phyloP scores from a whole-genome alignment of 1,140 invertebrate species.

The Phymastichus coffea region DNA sequence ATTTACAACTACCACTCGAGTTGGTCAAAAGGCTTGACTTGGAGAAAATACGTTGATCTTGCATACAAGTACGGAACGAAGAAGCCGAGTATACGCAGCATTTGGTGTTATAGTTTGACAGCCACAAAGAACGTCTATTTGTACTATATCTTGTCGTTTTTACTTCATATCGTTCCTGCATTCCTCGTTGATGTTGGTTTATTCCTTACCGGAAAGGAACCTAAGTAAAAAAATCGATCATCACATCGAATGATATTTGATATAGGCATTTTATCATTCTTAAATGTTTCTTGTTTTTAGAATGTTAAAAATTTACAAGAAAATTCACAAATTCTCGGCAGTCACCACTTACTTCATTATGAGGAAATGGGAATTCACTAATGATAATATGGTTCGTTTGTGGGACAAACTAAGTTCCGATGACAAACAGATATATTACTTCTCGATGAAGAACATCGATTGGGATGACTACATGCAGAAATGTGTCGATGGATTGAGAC shows the following conservation, averaged over 20 bases:
- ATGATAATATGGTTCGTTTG: constrained; percentile 56
- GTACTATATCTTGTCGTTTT: constrained; percentile 54
- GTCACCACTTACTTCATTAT: constrained; percentile 63
- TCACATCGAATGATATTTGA: neutral
- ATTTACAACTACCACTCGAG: constrained; percentile 56
- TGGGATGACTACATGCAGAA: constrained; percentile 57
- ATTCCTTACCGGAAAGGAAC: constrained; percentile 57
- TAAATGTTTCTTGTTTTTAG: constrained; percentile 40
- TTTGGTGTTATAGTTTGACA: constrained; percentile 60
- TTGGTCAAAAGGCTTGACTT: constrained; percentile 51
- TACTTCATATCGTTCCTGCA: constrained; percentile 64
- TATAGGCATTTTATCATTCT: neutral
- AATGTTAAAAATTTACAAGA: constrained; percentile 61
- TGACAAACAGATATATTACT: constrained; percentile 59
- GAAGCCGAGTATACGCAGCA: constrained; percentile 49
- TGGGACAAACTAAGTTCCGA: constrained; percentile 53
- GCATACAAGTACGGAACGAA: constrained; percentile 49
- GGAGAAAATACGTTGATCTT: constrained; percentile 54
- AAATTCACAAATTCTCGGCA: constrained; percentile 59
- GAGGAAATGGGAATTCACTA: constrained; percentile 61
- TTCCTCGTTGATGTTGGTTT: constrained; percentile 59
- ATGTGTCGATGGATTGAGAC: constrained; percentile 55
- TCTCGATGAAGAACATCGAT: constrained; percentile 56
- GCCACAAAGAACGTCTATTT: constrained; percentile 47
- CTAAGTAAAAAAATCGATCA: constrained; percentile 48